These are phyloP conservation scores for Porites cylindrica DNA, from an alignment of 92 coral and sea anemone species.

Conservation along the genomic window DNA sequence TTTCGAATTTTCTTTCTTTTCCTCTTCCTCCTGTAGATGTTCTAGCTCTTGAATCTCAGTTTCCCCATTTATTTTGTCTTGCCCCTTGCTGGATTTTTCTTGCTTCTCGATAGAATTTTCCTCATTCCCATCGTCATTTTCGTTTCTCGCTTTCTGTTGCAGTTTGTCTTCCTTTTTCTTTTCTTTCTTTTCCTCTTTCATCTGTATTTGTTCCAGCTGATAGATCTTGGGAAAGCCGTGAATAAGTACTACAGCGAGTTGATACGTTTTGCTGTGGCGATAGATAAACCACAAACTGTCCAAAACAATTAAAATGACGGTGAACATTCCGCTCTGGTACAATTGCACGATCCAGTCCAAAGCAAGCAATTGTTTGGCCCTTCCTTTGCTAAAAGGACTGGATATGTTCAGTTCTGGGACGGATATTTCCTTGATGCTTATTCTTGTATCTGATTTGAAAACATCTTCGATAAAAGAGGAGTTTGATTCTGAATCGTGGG, in stretches of 20 bases:
- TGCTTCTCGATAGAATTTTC: background rate
- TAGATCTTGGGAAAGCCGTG: conserved; percentile 83
- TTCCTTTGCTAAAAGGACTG: conserved; percentile 52
- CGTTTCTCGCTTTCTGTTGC: background rate
- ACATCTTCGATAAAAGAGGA: background rate
- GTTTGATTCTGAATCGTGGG: background rate
- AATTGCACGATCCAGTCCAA: conserved; percentile 77
- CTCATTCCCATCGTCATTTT: background rate
- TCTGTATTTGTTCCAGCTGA: conserved; percentile 65
- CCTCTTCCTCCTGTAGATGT: conserved; percentile 51
- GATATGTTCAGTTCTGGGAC: conserved; percentile 65
- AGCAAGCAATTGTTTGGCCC: conserved; percentile 69
- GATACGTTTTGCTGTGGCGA: conserved; percentile 83
- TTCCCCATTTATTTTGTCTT: background rate
- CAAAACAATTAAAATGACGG: conserved; percentile 66
- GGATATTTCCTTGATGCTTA: conserved; percentile 27
- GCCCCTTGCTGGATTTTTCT: background rate
- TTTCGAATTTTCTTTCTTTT: conserved; percentile 16
- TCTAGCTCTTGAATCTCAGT: conserved; percentile 71
- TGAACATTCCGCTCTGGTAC: conserved; percentile 68
- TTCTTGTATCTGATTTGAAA: background rate
- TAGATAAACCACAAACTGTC: conserved; percentile 83
- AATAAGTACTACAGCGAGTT: conserved; percentile 62
- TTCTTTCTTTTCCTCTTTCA: conserved; percentile 38
- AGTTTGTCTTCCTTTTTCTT: conserved; percentile 27